These are phyloP conservation scores for Helleia helle DNA, from an alignment of 2,888 invertebrate species.

Conservation along the genomic window DNA sequence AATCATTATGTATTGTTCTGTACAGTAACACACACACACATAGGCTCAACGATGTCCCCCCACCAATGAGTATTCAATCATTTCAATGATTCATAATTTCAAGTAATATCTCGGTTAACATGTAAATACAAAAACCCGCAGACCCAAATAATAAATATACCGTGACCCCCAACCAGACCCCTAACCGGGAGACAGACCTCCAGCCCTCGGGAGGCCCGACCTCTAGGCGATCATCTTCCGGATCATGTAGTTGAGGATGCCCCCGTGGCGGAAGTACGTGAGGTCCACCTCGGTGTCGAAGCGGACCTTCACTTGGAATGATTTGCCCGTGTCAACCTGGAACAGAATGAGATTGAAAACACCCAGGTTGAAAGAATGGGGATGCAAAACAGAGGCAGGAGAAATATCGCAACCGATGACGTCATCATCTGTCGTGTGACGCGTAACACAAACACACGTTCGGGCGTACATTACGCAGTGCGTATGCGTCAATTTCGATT, in stretches of 20 bases:
- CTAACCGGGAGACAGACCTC: neutral
- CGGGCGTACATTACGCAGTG: neutral
- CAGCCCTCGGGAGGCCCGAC: neutral
- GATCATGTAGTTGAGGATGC: constrained; percentile 98
- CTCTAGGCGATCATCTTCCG: constrained; percentile 78
- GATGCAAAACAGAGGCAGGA: no score
- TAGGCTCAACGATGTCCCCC: no score
- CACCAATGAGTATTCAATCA: no score
- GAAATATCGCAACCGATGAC: no score
- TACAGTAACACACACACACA: no score
- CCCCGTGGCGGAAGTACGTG: constrained; percentile 93
- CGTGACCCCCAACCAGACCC: neutral
- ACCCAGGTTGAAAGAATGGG: no score
- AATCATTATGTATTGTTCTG: no score
- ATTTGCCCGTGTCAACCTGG: constrained; percentile 75
- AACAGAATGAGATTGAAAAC: constrained; percentile 14
- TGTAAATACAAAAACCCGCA: neutral
- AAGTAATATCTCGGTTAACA: neutral
- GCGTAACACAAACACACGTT: neutral
- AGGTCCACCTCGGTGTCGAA: constrained; percentile 99
- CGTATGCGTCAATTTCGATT: neutral
- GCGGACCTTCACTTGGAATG: constrained; percentile 86
- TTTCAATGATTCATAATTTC: neutral
- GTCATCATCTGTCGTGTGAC: no score
- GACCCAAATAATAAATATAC: neutral